Evolutionary conservation across 2,888 invertebrate species (phyloP).

Genomic region (Diloba caeruleocephala): DNA sequence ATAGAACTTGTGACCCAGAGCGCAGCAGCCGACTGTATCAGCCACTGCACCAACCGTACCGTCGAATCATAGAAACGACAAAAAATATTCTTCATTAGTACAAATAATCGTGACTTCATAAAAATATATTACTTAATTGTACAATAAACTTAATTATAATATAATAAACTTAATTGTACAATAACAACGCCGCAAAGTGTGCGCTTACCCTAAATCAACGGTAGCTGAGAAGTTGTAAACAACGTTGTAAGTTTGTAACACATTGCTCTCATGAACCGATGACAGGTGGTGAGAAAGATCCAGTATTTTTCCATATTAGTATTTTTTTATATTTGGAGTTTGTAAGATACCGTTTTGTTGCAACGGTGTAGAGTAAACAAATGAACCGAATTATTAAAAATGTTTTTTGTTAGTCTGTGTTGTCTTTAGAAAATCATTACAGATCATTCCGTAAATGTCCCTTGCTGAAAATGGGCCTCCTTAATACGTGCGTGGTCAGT

Average conservation of each 20-base stretch:
- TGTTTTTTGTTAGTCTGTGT: not conserved
- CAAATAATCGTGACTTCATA: not conserved
- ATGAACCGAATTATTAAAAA: not conserved
- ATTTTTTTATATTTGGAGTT: constrained; percentile 2
- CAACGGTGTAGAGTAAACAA: not conserved
- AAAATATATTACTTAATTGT: too few relatives aligned
- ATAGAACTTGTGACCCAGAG: too few relatives aligned
- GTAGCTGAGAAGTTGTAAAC: constrained; percentile 69
- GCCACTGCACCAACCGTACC: not conserved
- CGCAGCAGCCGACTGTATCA: too few relatives aligned
- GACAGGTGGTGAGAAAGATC: constrained; percentile 67
- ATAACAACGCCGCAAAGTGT: not conserved
- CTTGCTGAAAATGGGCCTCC: too few relatives aligned
- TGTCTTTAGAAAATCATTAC: too few relatives aligned
- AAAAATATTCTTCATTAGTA: not conserved
- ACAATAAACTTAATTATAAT: too few relatives aligned
- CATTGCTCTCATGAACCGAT: constrained; percentile 68
- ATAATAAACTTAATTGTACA: not conserved
- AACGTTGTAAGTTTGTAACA: constrained; percentile 56
- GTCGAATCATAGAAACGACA: not conserved
- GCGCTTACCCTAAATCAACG: constrained; percentile 57
- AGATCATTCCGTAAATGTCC: too few relatives aligned
- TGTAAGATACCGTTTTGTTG: constrained; percentile 5
- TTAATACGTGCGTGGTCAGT: not conserved
- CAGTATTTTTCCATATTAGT: constrained; percentile 26